Base-by-base conservation (phyloP, 2,797 vertebrate species). In the Martes flavigula region DNA sequence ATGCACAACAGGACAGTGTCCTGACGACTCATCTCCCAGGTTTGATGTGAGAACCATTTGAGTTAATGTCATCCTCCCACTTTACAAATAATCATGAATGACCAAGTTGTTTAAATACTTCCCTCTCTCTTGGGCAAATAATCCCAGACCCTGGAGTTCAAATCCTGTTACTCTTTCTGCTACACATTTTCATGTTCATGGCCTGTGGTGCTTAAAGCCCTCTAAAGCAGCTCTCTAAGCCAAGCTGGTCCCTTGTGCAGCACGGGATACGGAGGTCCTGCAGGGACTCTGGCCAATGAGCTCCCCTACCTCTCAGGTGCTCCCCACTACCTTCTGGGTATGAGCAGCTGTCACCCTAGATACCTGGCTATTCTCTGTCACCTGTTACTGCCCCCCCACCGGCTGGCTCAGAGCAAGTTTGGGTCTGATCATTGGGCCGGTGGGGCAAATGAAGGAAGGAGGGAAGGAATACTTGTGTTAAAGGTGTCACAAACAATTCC, bases 121-220 rank as follows among this genome's bases (percentile, higher is more conserved):
- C 79, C 66, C 81, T 70, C 46, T 77, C 46, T 97, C 54, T 86
- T 20, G 35, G 46, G 56, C 54, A 93, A 90, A 89, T 86, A 68
- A 92, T 60, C 18, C 66, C 94, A 87, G 84, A 54, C 58, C 70
- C 51, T 51, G 18, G 62, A 85, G 87, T 68, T 90, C 43, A 66
- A 77, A 51, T 87, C 86, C 73, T 72, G 11, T 77, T 70, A 79
- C 56, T 83, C 79, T 90, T 62, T 84, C 38, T 32, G 25, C 32
- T 60, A 48, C 20, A 66, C 30, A 10, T 10, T 83, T 78, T 87
- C 35, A 54, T 1, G 40, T 35, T 48, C 48, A 7, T 43, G 51
- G 35, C 58, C 46, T 1, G 4, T 40, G 62, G 75, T 66, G 27
- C 18, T 21, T 87, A 83, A 89, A 91, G 51, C 7, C 51, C 38